Evolutionary conservation across 2,797 vertebrate genomes (phyloP).

Genomic region (Sarcoramphus papa): DNA sequence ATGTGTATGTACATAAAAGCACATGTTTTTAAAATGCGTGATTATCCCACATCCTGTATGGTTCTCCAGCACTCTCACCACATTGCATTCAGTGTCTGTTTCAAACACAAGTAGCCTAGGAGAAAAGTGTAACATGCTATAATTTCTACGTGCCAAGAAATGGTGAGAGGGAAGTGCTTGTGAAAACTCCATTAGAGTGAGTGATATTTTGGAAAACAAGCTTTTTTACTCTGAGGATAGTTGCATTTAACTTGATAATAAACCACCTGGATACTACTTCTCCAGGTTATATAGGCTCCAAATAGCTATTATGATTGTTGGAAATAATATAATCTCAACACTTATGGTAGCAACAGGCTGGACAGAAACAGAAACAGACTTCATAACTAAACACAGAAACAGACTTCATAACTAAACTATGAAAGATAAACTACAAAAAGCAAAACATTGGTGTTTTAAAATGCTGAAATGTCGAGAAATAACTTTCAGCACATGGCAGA

Average conservation of each 20-base stretch:
- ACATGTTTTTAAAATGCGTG: neutral
- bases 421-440: neutral
- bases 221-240: neutral
- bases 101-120: neutral
- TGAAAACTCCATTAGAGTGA: neutral
- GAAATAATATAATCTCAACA: neutral
- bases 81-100: neutral
- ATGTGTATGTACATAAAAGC: neutral
- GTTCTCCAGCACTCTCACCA: neutral
- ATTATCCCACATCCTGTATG: neutral
- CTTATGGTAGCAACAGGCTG: neutral
- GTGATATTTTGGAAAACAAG: neutral
- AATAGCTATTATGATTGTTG: neutral
- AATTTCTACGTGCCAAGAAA: neutral
- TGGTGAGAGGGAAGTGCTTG: neutral
- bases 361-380: neutral
- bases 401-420: neutral
- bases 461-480: neutral
- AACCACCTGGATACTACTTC: neutral
- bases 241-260: neutral
- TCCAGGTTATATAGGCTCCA: neutral
- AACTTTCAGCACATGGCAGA: neutral
- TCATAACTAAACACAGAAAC: neutral
- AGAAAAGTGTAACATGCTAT: neutral
- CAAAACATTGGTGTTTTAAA: neutral